A percentile compares a stretch with the other conserved stretches of the same genome.
These are phyloP conservation scores for Anoplolepis gracilipes DNA, from an alignment of 1,140 invertebrate species.

Conservation along the genomic window DNA sequence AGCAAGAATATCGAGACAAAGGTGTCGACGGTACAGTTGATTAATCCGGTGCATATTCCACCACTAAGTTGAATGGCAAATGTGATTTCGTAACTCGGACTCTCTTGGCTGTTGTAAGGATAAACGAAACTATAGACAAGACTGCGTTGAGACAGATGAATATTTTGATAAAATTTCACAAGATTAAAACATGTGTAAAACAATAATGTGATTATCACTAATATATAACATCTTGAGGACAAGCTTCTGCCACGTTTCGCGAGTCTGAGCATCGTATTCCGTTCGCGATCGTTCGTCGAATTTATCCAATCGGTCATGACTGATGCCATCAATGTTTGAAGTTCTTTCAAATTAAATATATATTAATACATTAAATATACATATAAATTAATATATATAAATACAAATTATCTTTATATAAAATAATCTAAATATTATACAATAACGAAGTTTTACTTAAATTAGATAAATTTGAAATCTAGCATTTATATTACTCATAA, in stretches of 20 bases:
- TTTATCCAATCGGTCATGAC: constrained; percentile 7
- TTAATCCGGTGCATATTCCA: not conserved
- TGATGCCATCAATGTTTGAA: constrained; percentile 24
- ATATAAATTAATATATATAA: not conserved
- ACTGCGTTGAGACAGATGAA: not conserved
- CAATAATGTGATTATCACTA: rapidly evolving
- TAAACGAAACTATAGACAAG: not conserved
- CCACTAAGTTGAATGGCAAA: constrained; percentile 79
- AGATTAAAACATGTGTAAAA: not conserved
- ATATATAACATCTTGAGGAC: not conserved
- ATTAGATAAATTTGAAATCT: not conserved
- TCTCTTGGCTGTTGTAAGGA: constrained; percentile 82
- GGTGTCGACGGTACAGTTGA: constrained; percentile 43
- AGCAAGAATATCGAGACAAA: constrained; percentile 70
- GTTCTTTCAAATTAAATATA: constrained; percentile 1
- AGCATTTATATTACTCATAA: not conserved
- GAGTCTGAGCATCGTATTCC: constrained; percentile 17
- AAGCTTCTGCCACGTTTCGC: not conserved
- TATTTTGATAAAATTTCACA: not conserved
- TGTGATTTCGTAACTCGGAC: constrained; percentile 84
- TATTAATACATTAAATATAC: not conserved
- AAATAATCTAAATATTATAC: not conserved
- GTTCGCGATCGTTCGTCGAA: not conserved
- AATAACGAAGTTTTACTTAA: not conserved
- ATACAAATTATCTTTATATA: not conserved